These are phyloP conservation scores for Nyctalus aviator DNA, from an alignment of 2,797 vertebrate genomes.

Conservation along the genomic window DNA sequence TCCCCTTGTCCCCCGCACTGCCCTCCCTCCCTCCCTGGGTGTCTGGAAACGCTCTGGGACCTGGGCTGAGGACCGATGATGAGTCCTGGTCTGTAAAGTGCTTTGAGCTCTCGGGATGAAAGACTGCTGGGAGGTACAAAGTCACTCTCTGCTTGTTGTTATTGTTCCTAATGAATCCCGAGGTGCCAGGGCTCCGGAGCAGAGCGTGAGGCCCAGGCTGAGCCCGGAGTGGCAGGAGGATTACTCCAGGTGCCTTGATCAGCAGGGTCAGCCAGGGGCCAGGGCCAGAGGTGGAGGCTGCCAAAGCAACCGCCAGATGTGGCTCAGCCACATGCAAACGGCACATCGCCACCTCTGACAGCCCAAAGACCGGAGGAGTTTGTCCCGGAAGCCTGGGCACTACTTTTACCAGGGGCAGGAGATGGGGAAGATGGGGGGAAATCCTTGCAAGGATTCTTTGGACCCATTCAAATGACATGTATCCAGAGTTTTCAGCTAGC, in stretches of 20 bases:
- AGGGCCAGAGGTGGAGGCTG: conserved; percentile 38
- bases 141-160: conserved; percentile 68
- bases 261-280: conserved; percentile 68
- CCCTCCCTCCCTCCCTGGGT: too few relatives aligned
- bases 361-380: background rate
- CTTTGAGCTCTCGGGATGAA: conserved; percentile 82
- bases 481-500: background rate
- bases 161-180: conserved; percentile 63
- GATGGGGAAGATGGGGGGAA: background rate
- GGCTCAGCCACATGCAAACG: background rate
- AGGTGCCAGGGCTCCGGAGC: conserved; percentile 64
- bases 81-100: conserved; percentile 77
- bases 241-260: conserved; percentile 38
- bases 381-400: conserved; percentile 24
- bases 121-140: conserved; percentile 77
- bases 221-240: background rate
- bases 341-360: background rate
- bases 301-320: conserved; percentile 20
- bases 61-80: conserved; percentile 61
- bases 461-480: background rate
- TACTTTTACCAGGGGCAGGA: background rate
- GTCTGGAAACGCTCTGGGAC: conserved; percentile 22
- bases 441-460: background rate
- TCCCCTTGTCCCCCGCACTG: background rate
- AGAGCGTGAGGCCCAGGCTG: conserved; percentile 38